Evolutionary conservation across 2,797 vertebrate species (phyloP), one percentile per base, ranked within the genome.

Genomic region (Crocodylus rhombifer): DNA sequence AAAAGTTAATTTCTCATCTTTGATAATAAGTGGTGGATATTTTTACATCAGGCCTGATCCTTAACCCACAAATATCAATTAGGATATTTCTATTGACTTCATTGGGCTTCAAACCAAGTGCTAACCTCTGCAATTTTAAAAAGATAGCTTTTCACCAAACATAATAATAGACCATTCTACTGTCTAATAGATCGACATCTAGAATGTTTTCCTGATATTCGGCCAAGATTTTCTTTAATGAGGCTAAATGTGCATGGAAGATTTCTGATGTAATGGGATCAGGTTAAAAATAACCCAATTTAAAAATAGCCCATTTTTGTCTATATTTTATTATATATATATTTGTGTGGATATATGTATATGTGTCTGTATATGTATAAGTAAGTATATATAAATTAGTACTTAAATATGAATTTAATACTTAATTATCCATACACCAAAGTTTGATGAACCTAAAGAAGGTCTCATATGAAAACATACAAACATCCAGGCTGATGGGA

Each of bases 201-300:
- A 58, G 42, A 36, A 69, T 21, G 23, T 28, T 90, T 76, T n/a
- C n/a, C 81, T 79, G 15, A 83, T 51, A 86, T 76, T 42, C 7
- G 80, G 62, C 36, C 89, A 93, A n/a, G 77, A 57, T 89, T 91
- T 92, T 77, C 73, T 83, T 87, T 65, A 30, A 75, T 56, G 9
- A 82, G 33, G 56, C 88, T 30, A 60, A 86, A 79, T 57, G 33
- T 2, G 2, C 51, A 63, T 86, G 36, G 61, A 86, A 36, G 25
- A 36, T 90, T 87, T 65, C 56, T 92, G 1, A 21, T 77, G 2
- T 30, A 80, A 82, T 4, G 3, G 3, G 9, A 15, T 91, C 65
- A 89, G 74, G 63, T 30, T 88, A 89, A 69, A 28, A 74, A 56
- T 56, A 84, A 91, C 2, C 2, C 36, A 80, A 10, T 77, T 80